Percentiles rank a stretch among this genome's conserved stretches.
These are phyloP conservation scores for Epistrophe grossulariae DNA, from an alignment of 2,888 invertebrate species.

Conservation along the genomic window DNA sequence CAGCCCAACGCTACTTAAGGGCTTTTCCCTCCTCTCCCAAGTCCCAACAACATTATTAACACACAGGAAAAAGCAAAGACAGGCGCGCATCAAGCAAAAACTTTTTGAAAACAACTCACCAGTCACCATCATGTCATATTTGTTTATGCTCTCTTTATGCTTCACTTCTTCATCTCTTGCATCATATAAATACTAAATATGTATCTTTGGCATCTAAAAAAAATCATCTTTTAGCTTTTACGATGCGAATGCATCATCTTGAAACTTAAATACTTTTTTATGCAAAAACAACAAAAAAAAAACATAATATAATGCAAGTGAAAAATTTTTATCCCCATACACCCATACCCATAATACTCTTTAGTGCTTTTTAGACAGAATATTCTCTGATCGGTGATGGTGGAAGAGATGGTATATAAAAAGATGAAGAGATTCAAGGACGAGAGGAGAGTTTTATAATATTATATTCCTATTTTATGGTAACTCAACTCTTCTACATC, in stretches of 20 bases:
- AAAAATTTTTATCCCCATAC: slow-evolving; percentile 41
- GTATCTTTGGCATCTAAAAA: slow-evolving; percentile 19
- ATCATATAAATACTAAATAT: background rate
- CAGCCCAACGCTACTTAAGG: slow-evolving; percentile 68
- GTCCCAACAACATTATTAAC: background rate
- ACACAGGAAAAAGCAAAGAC: background rate
- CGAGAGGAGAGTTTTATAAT: background rate
- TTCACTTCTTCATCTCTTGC: background rate
- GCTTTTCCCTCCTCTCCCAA: too few species aligned
- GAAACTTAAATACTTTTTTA: slow-evolving; percentile 55
- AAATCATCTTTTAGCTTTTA: slow-evolving; percentile 49
- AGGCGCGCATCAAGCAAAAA: slow-evolving; percentile 42
- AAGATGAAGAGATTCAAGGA: background rate
- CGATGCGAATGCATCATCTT: slow-evolving; percentile 73
- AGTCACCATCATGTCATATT: slow-evolving; percentile 33
- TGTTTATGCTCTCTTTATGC: slow-evolving; percentile 47
- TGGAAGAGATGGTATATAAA: too few species aligned
- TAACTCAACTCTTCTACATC: slow-evolving; percentile 24
- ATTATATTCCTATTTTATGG: slow-evolving; percentile 23
- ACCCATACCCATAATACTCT: background rate
- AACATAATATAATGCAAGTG: slow-evolving; percentile 36
- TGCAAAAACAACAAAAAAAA: slow-evolving; percentile 46
- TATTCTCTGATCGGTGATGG: background rate
- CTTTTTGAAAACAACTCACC: slow-evolving; percentile 44
- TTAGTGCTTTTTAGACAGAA: slow-evolving; percentile 60